Evolutionary conservation across 2,888 invertebrate species (phyloP).

Genomic region (Bombylius major): DNA sequence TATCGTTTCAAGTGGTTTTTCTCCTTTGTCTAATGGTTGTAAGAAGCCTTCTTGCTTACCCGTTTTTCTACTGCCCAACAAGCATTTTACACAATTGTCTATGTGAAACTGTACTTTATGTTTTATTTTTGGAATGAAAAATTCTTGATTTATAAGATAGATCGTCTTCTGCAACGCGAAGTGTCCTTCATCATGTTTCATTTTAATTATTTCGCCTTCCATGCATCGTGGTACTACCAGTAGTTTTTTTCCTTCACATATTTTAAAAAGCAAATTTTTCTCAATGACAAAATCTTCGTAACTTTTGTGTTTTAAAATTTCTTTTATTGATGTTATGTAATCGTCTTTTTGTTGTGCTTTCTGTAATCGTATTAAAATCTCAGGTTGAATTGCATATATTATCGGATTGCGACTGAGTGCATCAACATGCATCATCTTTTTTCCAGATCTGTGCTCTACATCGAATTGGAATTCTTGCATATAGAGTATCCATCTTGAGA

Average conservation of each 20-base stretch:
- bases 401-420: no score
- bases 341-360: constrained; percentile 5
- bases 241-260: background rate
- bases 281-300: constrained; percentile 1
- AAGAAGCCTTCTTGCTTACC: constrained; percentile 3
- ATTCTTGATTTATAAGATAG: constrained; percentile 1
- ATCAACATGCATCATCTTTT: no score
- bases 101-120: constrained; percentile 2
- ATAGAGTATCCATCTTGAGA: no score
- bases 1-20: background rate
- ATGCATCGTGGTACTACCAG: constrained; percentile 1
- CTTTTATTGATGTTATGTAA: constrained; percentile 1
- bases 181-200: constrained; percentile 6
- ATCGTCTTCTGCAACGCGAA: constrained; percentile 5
- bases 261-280: constrained; percentile 3
- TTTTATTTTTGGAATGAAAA: constrained; percentile 3
- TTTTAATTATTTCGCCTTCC: constrained; percentile 5
- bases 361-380: no score
- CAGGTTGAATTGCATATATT: no score
- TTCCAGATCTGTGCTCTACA: no score
- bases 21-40: constrained; percentile 1
- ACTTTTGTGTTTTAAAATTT: constrained; percentile 1
- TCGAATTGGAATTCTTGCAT: no score
- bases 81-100: constrained; percentile 2
- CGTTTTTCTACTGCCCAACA: constrained; percentile 1